Evolutionary conservation across 2,113 vertebrate genomes (phyloP).

Genomic region (Colius striatus): DNA sequence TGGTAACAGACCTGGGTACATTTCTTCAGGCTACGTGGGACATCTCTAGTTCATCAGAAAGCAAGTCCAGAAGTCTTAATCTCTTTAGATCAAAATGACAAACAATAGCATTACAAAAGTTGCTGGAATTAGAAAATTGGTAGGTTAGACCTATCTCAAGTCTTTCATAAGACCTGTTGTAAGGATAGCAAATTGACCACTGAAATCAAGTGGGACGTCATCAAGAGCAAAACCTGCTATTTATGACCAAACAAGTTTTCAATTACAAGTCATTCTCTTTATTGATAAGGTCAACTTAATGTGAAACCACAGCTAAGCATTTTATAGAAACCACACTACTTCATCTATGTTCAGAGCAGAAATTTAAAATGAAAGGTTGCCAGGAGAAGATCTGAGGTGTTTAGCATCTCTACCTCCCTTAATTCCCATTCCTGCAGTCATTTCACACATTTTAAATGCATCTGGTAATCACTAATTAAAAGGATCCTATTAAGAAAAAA

Average conservation of each 20-base stretch:
- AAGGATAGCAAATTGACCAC: background rate
- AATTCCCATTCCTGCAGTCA: conserved; percentile 39
- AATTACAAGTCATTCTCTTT: background rate
- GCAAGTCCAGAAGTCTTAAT: background rate
- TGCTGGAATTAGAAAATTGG: background rate
- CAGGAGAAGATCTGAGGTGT: conserved; percentile 38
- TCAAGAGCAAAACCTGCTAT: background rate
- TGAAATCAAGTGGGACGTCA: background rate
- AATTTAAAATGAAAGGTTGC: conserved; percentile 1
- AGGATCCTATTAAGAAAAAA: conserved; percentile 28
- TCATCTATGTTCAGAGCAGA: background rate
- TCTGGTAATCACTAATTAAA: conserved; percentile 67
- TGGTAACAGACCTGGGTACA: background rate
- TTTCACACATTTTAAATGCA: conserved; percentile 56
- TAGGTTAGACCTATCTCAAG: background rate
- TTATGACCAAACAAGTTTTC: background rate
- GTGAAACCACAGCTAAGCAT: conserved; percentile 27
- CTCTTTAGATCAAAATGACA: background rate
- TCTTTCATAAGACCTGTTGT: background rate
- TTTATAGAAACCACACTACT: background rate
- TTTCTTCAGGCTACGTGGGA: background rate
- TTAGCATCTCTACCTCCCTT: background rate
- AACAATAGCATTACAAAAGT: background rate
- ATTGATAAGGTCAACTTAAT: conserved; percentile 14
- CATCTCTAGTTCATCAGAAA: background rate